These are phyloP conservation scores for Drosophila mayaguana DNA, from an alignment of 2,888 invertebrate species.

Conservation along the genomic window DNA sequence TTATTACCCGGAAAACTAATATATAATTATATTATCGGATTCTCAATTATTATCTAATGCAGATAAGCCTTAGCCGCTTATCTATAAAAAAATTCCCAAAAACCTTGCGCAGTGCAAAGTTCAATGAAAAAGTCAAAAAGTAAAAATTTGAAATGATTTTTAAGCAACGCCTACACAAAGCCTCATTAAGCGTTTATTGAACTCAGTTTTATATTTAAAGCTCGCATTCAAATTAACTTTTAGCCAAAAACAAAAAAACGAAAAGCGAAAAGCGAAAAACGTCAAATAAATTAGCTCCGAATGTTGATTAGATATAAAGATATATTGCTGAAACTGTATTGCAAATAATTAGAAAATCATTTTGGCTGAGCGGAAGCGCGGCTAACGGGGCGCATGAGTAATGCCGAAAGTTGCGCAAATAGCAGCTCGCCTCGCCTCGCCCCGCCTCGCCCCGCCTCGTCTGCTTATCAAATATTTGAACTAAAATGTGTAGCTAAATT, in stretches of 20 bases:
- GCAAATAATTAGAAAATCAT: constrained; percentile 21
- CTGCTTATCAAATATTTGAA: constrained; percentile 77
- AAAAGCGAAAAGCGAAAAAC: constrained; percentile 3
- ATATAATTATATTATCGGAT: too few species aligned
- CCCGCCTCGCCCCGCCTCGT: neutral
- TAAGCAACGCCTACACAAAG: constrained; percentile 37
- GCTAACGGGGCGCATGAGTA: constrained; percentile 69
- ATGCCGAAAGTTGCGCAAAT: constrained; percentile 69
- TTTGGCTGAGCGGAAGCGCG: constrained; percentile 61
- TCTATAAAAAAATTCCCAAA: neutral
- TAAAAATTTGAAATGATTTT: neutral
- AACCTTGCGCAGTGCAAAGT: constrained; percentile 29
- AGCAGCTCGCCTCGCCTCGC: constrained; percentile 13
- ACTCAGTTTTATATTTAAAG: constrained; percentile 24
- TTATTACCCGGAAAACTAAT: neutral
- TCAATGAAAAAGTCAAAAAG: constrained; percentile 2
- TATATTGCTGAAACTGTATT: constrained; percentile 8
- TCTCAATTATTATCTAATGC: neutral
- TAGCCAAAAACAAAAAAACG: constrained; percentile 5
- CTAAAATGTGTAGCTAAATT: constrained; percentile 79
- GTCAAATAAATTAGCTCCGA: constrained; percentile 21
- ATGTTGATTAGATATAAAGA: constrained; percentile 29
- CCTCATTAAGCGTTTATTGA: constrained; percentile 68
- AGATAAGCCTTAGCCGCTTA: neutral
- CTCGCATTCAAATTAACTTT: constrained; percentile 16